Evolutionary conservation across 2,113 vertebrate genomes (phyloP), one percentile per base, ranked within the genome.

Genomic region (Psilopsiagon aymara): DNA sequence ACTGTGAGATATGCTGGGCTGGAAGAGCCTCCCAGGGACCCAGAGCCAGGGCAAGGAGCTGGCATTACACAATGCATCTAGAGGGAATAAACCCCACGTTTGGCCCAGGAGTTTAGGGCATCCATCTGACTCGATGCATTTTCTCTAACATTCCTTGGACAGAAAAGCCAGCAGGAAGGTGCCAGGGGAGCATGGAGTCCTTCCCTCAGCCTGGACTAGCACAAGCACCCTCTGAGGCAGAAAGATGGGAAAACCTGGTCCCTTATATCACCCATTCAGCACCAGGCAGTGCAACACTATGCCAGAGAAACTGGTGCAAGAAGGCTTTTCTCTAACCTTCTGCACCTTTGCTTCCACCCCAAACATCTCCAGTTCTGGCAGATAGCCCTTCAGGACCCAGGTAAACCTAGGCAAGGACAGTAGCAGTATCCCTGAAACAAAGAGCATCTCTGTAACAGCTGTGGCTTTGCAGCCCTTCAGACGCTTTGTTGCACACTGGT

Each of bases 401-500:
- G 24, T 5, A 49, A 51, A 24, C 14, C 74, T 20, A 13, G 43
- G 25, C 64, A 21, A 47, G 31, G 44, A 14, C 1, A 1, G 69
- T 3, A 70, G 63, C 41, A 20, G 25, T 0, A 17, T 53, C n/a
- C n/a, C n/a, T 13, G 13, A 41, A 51, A 23, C 29, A 1, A 0
- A 60, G 59, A 63, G 47, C 55, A 31, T 16, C 67, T 41, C 47
- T 33, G 39, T 39, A 27, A 46, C 15, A 16, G 6, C 0, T 37
- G 74, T 13, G 64, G 75, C 53, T 91, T 74, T 16, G 25, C 84
- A 82, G 80, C 66, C 88, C 70, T 52, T 55, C 69, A 73, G 57
- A 41, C 29, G 1, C 53, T 25, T 57, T 39, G 62, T 59, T 19
- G 1, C 2, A 5, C 1, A 0, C 51, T 47, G 47, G n/a, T 82